Evolutionary conservation across 1,140 invertebrate genomes (phyloP).

Genomic region (Tetragnatha versicolor): DNA sequence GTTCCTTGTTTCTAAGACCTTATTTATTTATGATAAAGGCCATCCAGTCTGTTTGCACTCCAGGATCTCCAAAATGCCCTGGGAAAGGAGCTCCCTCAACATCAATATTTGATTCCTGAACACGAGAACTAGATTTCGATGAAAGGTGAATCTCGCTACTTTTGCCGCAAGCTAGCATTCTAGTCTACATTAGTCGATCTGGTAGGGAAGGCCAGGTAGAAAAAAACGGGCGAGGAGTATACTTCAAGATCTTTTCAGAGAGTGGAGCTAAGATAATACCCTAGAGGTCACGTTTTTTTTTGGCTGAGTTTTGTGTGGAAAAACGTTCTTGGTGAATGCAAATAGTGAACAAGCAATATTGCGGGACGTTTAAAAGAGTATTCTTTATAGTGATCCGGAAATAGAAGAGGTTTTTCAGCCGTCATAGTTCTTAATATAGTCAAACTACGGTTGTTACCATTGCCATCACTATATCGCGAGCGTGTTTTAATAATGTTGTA

Average conservation of each 20-base stretch:
- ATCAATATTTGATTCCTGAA: slow-evolving; percentile 42
- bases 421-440: too few relatives aligned
- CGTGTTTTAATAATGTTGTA: too few relatives aligned
- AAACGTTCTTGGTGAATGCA: too few relatives aligned
- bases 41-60: slow-evolving; percentile 29
- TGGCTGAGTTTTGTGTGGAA: too few relatives aligned
- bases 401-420: too few relatives aligned
- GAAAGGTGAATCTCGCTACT: slow-evolving; percentile 16
- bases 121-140: slow-evolving; percentile 26
- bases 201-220: not conserved
- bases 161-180: slow-evolving; percentile 22
- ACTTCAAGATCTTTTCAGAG: not conserved
- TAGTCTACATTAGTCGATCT: slow-evolving; percentile 24
- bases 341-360: too few relatives aligned
- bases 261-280: not conserved
- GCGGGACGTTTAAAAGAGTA: too few relatives aligned
- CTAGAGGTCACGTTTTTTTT: not conserved
- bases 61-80: slow-evolving; percentile 29
- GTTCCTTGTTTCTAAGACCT: slow-evolving; percentile 26
- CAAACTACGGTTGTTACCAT: too few relatives aligned
- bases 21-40: slow-evolving; percentile 37
- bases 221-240: slow-evolving; percentile 10
- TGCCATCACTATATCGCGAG: too few relatives aligned
- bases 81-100: slow-evolving; percentile 22
- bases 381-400: too few relatives aligned